A percentile compares a stretch with the other conserved stretches of the same genome.
phyloP scores from a whole-genome alignment of 2,797 vertebrate genomes.

The Hyperoplus lanceolatus region DNA sequence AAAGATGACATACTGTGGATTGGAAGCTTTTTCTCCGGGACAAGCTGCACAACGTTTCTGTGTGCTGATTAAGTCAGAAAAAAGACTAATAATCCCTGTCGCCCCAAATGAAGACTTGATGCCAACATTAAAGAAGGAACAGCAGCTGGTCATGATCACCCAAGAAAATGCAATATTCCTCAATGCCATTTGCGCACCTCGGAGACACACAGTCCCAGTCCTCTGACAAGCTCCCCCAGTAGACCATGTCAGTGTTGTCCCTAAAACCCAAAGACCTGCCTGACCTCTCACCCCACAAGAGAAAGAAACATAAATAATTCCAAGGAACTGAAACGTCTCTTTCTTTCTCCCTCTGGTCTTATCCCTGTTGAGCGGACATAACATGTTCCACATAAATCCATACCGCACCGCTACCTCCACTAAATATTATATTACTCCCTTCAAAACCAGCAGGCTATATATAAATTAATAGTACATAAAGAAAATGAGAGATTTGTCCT shows the following conservation, averaged over 20 bases:
- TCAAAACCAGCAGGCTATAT: slow-evolving; percentile 25
- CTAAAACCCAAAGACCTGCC: slow-evolving; percentile 15
- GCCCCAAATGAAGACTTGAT: slow-evolving; percentile 47
- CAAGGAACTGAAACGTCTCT: slow-evolving; percentile 36
- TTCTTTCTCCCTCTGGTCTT: slow-evolving; percentile 3
- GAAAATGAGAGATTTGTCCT: background rate
- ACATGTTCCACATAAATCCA: slow-evolving; percentile 16
- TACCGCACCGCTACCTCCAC: background rate
- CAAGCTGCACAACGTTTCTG: background rate
- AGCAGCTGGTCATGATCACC: slow-evolving; percentile 74
- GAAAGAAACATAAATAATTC: slow-evolving; percentile 55
- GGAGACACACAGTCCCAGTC: slow-evolving; percentile 64
- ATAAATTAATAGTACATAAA: background rate
- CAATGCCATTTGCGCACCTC: slow-evolving; percentile 82
- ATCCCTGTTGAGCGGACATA: slow-evolving; percentile 23
- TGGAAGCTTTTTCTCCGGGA: background rate
- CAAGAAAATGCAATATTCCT: slow-evolving; percentile 75
- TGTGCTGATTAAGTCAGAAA: slow-evolving; percentile 26
- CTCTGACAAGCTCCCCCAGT: slow-evolving; percentile 20
- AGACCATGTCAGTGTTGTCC: slow-evolving; percentile 27
- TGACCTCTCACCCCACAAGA: slow-evolving; percentile 59
- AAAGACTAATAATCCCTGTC: slow-evolving; percentile 23
- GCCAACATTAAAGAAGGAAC: slow-evolving; percentile 50
- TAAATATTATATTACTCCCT: slow-evolving; percentile 17
- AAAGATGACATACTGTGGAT: background rate